phyloP scores from a whole-genome alignment of 2,888 invertebrate genomes.

The Aplocera efformata region DNA sequence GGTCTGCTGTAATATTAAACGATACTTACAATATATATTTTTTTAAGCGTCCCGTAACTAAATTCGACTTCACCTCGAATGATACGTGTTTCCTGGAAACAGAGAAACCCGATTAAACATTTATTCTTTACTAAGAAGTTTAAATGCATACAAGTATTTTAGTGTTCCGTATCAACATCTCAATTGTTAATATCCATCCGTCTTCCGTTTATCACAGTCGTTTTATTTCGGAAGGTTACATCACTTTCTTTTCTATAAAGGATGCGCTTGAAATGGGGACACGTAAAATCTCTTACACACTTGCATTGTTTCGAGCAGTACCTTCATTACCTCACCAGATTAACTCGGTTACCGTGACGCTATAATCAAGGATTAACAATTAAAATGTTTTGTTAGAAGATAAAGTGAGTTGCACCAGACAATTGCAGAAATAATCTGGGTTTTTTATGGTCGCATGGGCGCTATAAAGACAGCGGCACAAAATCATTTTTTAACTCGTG shows the following conservation, averaged over 20 bases:
- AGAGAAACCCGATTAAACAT: too few species aligned
- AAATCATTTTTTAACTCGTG: too few species aligned
- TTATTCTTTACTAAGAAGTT: too few species aligned
- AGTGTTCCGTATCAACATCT: neutral
- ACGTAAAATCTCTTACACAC: slow-evolving; percentile 16
- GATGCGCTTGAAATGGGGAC: slow-evolving; percentile 12
- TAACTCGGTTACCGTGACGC: slow-evolving; percentile 20
- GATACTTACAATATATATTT: too few species aligned
- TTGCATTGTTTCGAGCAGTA: slow-evolving; percentile 19
- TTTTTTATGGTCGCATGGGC: too few species aligned
- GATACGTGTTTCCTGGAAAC: too few species aligned
- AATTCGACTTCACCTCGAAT: too few species aligned
- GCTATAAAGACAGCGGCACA: too few species aligned
- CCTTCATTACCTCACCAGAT: slow-evolving; percentile 24
- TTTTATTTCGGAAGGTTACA: slow-evolving; percentile 1
- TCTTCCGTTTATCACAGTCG: neutral
- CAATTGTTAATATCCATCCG: too few species aligned
- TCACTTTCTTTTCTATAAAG: slow-evolving; percentile 10
- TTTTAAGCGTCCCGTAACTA: too few species aligned
- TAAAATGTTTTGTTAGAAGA: slow-evolving; percentile 18
- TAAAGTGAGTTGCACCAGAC: slow-evolving; percentile 16
- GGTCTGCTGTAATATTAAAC: too few species aligned
- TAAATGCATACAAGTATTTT: too few species aligned
- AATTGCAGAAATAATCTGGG: slow-evolving; percentile 4
- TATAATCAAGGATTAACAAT: slow-evolving; percentile 24